Conservation (phyloP, 1,140 invertebrate genomes). For the Atta texana region DNA sequence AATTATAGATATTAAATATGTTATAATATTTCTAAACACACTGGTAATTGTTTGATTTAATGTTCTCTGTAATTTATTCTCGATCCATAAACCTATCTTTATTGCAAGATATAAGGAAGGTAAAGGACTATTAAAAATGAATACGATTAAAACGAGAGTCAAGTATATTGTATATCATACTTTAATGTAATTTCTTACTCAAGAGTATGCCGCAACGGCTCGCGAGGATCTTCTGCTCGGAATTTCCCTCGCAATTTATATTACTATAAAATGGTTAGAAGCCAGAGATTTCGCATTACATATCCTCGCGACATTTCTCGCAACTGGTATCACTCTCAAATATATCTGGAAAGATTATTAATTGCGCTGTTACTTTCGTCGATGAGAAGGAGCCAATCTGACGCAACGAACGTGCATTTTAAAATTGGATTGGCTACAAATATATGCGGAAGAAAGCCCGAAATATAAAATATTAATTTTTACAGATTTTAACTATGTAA, state of each 20-base stretch:
- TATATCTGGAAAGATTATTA: slow-evolving; percentile 59
- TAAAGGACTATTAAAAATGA: slow-evolving; percentile 37
- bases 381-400: slow-evolving; percentile 76
- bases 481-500: background rate
- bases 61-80: background rate
- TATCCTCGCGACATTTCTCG: slow-evolving; percentile 37
- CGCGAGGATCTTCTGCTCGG: slow-evolving; percentile 43
- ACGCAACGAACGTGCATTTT: slow-evolving; percentile 52
- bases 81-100: background rate
- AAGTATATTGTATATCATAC: slow-evolving; percentile 75
- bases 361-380: slow-evolving; percentile 77
- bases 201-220: slow-evolving; percentile 69
- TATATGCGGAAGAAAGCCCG: slow-evolving; percentile 61
- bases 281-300: slow-evolving; percentile 66
- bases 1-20: background rate
- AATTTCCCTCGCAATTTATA: slow-evolving; percentile 54
- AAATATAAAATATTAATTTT: slow-evolving; percentile 57
- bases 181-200: slow-evolving; percentile 74
- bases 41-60: background rate
- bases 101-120: background rate
- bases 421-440: slow-evolving; percentile 57
- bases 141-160: slow-evolving; percentile 59
- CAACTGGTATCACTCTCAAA: slow-evolving; percentile 42
- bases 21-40: background rate
- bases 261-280: slow-evolving; percentile 75